Base-by-base conservation (phyloP, 1,140 invertebrate genomes). In the Drosophila chauvacae region DNA sequence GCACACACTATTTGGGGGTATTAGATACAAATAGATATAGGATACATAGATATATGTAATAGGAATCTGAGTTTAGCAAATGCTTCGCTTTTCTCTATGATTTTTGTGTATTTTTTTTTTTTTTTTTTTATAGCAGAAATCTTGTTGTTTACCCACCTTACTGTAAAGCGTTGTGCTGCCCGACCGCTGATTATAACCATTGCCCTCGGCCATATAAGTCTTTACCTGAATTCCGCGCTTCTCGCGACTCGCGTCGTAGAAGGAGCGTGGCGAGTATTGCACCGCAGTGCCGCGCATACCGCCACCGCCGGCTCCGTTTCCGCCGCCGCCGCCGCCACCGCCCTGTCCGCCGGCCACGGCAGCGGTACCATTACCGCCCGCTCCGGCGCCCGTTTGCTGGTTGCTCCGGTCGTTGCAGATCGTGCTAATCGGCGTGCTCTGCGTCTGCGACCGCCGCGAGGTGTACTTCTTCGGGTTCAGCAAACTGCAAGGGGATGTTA, bases 161-260 rank as follows among this genome's bases (percentile, higher is more conserved):
- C 97, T 98, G 94, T 98, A 98, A 94, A 97, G 96, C 94, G 97
- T 97, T 93, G 96, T 96, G 94, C 96, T 96, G 93, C 94, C 94
- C 75, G 92, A 91, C 71, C 94, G 94, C 86, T 94, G 94, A 91
- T 94, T 94, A 94, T 96, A 95, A 93, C 97, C 97, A 95, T 98
- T 98, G 93, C 96, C 97, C 94, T 97, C 98, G 94, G 98, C 98
- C 95, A 97, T 97, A 95, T 98, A 98, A 91, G 98, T 97, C 95
- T 98, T 98, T 93, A 98, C 97, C 95, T 97, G 96, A 94, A 96
- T 96, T 92, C 96, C 88, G 68, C 90, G 81, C 74, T 92, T 92
- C 74, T 92, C 88, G 93, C 94, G 93, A 81, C 58, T 81, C 64
- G 85, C 68, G 80, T 94, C 93, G 87, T 93, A 93, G 88, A 92